Conservation (phyloP, 1,140 invertebrate species). For the Pachyrhynchus sulphureomaculatus region DNA sequence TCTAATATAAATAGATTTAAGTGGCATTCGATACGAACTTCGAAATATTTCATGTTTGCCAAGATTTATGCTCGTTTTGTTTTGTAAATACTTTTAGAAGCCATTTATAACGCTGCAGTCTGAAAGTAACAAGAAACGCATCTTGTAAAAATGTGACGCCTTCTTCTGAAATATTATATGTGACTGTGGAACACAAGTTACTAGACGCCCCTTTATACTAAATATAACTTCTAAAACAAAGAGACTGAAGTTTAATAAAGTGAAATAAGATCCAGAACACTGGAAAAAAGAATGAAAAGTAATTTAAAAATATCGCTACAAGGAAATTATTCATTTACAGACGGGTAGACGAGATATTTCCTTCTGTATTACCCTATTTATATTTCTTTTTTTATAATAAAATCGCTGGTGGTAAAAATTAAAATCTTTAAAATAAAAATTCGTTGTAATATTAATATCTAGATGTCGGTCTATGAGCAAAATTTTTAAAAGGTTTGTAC, state of each 20-base stretch:
- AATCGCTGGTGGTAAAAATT: too few species aligned
- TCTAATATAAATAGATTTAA: not conserved
- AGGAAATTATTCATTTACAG: too few species aligned
- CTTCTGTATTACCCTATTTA: too few species aligned
- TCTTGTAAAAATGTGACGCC: slow-evolving; percentile 20
- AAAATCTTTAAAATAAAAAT: too few species aligned
- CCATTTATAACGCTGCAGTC: slow-evolving; percentile 17
- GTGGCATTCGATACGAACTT: not conserved
- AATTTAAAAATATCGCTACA: too few species aligned
- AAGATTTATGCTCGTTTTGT: slow-evolving; percentile 9
- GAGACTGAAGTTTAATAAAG: not conserved
- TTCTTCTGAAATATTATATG: slow-evolving; percentile 14
- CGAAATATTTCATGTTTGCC: not conserved
- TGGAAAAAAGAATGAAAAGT: too few species aligned
- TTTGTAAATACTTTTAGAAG: slow-evolving; percentile 21
- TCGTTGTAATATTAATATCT: too few species aligned
- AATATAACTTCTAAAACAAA: not conserved
- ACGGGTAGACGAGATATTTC: too few species aligned
- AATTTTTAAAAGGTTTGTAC: too few species aligned
- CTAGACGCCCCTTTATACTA: not conserved
- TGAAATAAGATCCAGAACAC: too few species aligned
- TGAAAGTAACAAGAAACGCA: slow-evolving; percentile 17
- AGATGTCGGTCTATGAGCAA: too few species aligned
- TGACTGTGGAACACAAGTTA: not conserved
- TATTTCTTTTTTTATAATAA: too few species aligned